Base-by-base conservation (phyloP, 2,113 vertebrate species). In the Ceyx margarethae region DNA sequence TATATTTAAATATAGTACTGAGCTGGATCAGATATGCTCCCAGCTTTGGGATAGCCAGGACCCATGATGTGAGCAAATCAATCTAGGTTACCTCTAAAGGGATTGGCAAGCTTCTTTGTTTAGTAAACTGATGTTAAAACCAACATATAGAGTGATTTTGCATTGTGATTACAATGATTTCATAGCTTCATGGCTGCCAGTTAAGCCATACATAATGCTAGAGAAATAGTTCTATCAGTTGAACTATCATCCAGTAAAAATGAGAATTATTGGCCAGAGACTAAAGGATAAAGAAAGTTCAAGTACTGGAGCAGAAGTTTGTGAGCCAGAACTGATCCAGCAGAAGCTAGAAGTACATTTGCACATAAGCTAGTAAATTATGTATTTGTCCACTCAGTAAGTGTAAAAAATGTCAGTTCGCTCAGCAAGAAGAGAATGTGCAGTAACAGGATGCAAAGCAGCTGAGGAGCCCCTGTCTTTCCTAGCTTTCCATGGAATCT, bases 251-350 rank as follows among this genome's bases (percentile, higher is more conserved):
- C 72, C 89, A 91, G 78, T 82, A 87, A 95, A 95, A 96, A 85
- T 67, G 95, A 92, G 82, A 87, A 69, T 20, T 89, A 93, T 80
- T 91, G 81, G 40, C 65, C 81, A 87, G 71, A 89, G 66, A 79
- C 65, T 61, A 75, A 91, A 87, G 86, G 64, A 94, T 73, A 69
- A 89, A 96, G 42, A 48, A 92, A 92, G 89, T 92, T 95, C 92
- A 95, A 92, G 65, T 80, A 74, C 23, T 74, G 81, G 81, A 90
- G 79, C 79, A 82, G 85, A 87, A 89, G 28, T 95, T 83, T 96
- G 94, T 91, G 85, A 96, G 91, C 56, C 92, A 95, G 89, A 94
- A 94, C 89, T 87, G 86, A 95, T 82, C 87, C 84, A 66, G 84
- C 67, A 92, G 92, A 94, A 94, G 75, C 67, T 33, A 35, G 62